Evolutionary conservation across 2,888 invertebrate genomes (phyloP).

Genomic region (Esperia sulphurella): DNA sequence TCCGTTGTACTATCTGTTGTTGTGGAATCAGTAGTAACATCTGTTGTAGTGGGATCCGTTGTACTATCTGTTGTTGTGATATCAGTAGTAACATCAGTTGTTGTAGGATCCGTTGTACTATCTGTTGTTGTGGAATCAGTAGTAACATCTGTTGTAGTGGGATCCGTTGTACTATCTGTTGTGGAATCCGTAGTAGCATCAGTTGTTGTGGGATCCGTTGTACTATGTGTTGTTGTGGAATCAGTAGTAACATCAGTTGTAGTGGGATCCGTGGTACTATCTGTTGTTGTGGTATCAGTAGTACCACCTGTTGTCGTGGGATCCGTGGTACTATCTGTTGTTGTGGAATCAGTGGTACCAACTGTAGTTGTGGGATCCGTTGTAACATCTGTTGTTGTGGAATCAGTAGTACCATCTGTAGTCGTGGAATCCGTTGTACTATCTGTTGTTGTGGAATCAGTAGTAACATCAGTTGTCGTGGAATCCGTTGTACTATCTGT

Average conservation of each 20-base stretch:
- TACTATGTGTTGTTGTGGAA: background rate
- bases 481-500: background rate
- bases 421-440: background rate
- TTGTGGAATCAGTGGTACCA: too few relatives aligned
- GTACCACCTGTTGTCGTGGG: background rate
- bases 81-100: background rate
- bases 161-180: background rate
- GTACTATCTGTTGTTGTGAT: background rate
- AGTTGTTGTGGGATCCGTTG: background rate
- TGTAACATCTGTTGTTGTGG: background rate
- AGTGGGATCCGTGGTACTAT: background rate
- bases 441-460: background rate
- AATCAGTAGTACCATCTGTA: too few relatives aligned
- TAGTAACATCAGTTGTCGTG: background rate
- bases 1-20: background rate
- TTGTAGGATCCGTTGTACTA: background rate
- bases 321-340: background rate
- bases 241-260: background rate
- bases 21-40: background rate
- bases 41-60: background rate
- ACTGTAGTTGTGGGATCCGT: background rate
- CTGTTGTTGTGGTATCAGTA: background rate
- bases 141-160: background rate
- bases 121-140: background rate
- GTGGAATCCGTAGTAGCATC: background rate